Evolutionary conservation across 2,888 invertebrate genomes (phyloP).

Genomic region (Mesochorus sp.): DNA sequence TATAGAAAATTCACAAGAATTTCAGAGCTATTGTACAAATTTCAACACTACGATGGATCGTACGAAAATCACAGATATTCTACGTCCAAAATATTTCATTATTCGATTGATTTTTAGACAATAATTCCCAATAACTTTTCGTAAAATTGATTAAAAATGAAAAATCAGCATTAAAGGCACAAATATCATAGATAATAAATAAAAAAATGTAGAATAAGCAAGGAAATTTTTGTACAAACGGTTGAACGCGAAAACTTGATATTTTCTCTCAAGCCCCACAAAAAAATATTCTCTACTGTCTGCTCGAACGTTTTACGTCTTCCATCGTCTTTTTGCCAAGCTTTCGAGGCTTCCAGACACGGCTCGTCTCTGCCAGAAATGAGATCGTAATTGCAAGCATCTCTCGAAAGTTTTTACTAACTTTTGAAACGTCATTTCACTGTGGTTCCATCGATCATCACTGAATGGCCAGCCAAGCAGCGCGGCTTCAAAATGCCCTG

Average conservation of each 20-base stretch:
- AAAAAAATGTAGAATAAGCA: no score
- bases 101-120: no score
- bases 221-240: neutral
- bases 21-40: neutral
- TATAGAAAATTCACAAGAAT: slow-evolving; percentile 2
- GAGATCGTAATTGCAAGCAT: neutral
- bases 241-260: no score
- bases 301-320: neutral
- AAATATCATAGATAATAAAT: no score
- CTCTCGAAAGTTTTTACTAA: neutral
- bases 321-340: neutral
- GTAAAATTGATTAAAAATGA: no score
- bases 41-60: neutral
- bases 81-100: neutral
- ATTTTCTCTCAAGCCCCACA: no score
- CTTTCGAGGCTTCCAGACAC: neutral
- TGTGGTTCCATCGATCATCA: neutral
- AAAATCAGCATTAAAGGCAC: no score
- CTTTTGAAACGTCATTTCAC: neutral
- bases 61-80: neutral
- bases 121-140: no score
- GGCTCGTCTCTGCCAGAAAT: neutral
- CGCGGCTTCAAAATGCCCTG: neutral
- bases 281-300: no score
- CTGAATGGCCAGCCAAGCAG: neutral